Base-by-base conservation (phyloP, 2,113 vertebrate species). In the Protobothrops flavoviridis region DNA sequence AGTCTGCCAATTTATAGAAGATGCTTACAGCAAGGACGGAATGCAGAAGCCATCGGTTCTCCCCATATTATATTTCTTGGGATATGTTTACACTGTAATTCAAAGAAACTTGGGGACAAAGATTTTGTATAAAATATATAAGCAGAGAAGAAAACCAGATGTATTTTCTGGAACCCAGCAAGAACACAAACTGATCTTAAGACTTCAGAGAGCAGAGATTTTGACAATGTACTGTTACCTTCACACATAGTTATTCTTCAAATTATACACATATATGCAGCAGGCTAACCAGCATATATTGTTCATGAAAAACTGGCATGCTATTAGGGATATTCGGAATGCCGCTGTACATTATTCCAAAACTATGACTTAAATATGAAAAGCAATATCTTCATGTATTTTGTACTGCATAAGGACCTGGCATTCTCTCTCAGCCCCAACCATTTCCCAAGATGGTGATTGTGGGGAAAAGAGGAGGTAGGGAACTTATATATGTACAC, bases 1-100 rank as follows among this genome's bases (percentile, higher is more conserved):
- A 48, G 91, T 87, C 94, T 94, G 94, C 90, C 33, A 94, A 91
- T 95, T 96, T 96, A 95, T 48, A 10, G 93, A 95, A 95, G 87
- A 87, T 90, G 87, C 2, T 74, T 56, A 93, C 15, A 12, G 87
- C 53, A 93, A 1, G 2, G 0, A 90, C n/a, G 92, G 93, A 93
- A 94, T 39, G 95, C 33, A 87, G 11, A 90, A 5, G 87, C n/a
- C 53, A 55, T 45, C 24, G 15, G 50, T 92, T 92, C 91, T 90
- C 91, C 88, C 88, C 0, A 33, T 55, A 93, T 64, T 91, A 53
- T 50, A 0, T 53, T 69, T 81, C 8, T 0, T 1, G 33, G 11
- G 89, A 39, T 0, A 87, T 33, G 1, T 15, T n/a, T 7, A 53
- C 45, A 64, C 87, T 29, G 45, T 88, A 85, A 92, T 87, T n/a